Conservation (phyloP, 35 echinoderm and acorn worm species). For the Patiria miniata region DNA sequence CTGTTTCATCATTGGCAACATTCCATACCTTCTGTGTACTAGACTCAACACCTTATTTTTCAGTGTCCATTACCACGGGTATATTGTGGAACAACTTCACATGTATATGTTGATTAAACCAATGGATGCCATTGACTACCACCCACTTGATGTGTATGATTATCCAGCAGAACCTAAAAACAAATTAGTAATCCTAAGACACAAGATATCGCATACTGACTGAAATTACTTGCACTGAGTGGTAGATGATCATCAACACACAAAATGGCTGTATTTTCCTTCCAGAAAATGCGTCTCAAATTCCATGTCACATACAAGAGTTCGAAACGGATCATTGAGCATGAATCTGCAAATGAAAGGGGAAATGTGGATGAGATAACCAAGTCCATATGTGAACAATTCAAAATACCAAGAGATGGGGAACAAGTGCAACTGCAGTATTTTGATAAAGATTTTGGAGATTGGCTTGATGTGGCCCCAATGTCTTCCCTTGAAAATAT, state of each 20-base stretch:
- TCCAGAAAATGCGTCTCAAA: neutral
- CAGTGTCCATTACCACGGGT: constrained; percentile 42
- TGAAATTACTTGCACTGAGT: neutral
- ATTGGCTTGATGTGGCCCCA: constrained; percentile 10
- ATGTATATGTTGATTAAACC: constrained; percentile 19
- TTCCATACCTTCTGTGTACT: constrained; percentile 46
- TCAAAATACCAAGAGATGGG: constrained; percentile 28
- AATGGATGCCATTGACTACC: constrained; percentile 17
- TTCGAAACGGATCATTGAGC: neutral
- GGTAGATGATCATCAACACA: constrained; percentile 8
- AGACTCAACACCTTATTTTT: constrained; percentile 6
- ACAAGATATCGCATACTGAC: neutral
- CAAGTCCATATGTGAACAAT: neutral
- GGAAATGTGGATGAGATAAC: constrained; percentile 2
- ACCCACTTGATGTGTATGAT: constrained; percentile 44
- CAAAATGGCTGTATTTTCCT: neutral
- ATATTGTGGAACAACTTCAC: constrained; percentile 9
- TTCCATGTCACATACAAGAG: constrained; percentile 7
- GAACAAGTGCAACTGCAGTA: neutral
- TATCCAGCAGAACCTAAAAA: neutral
- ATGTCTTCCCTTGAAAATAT: constrained; percentile 5
- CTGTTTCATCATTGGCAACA: constrained; percentile 39
- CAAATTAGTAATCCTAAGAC: neutral
- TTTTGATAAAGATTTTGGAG: constrained; percentile 12
- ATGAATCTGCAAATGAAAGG: neutral